Evolutionary conservation across 2,797 vertebrate species (phyloP).

Genomic region (Cyclura pinguis): DNA sequence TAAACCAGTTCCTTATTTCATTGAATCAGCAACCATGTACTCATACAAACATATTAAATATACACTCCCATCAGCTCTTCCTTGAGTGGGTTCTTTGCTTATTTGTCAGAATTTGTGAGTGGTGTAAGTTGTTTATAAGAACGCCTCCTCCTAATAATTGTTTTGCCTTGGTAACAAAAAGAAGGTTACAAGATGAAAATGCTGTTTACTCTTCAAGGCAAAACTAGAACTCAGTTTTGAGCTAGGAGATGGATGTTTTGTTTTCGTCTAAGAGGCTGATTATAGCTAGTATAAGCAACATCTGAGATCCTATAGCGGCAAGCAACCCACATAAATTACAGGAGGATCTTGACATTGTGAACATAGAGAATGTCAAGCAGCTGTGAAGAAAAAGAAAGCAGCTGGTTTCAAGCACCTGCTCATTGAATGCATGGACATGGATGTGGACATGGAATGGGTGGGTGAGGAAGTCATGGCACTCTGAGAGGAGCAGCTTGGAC

Average conservation of each 20-base stretch:
- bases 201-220: constrained; percentile 65
- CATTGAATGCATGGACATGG: no score
- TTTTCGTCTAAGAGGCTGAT: not conserved
- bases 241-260: not conserved
- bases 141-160: constrained; percentile 59
- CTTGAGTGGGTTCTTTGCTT: constrained; percentile 55
- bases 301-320: not conserved
- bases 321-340: no score
- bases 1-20: constrained; percentile 76
- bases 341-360: no score
- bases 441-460: no score
- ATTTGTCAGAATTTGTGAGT: constrained; percentile 45
- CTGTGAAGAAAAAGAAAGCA: no score
- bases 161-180: constrained; percentile 57
- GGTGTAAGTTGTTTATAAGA: constrained; percentile 50
- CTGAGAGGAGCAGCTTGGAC: no score
- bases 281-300: not conserved
- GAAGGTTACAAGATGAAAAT: constrained; percentile 56
- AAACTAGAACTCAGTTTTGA: constrained; percentile 49
- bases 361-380: no score
- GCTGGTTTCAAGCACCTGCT: no score
- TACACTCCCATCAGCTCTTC: constrained; percentile 60
- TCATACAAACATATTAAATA: constrained; percentile 74
- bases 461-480: no score
- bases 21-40: constrained; percentile 74